phyloP scores from a whole-genome alignment of 2,888 invertebrate species.

The Rhyacophila evoluta region DNA sequence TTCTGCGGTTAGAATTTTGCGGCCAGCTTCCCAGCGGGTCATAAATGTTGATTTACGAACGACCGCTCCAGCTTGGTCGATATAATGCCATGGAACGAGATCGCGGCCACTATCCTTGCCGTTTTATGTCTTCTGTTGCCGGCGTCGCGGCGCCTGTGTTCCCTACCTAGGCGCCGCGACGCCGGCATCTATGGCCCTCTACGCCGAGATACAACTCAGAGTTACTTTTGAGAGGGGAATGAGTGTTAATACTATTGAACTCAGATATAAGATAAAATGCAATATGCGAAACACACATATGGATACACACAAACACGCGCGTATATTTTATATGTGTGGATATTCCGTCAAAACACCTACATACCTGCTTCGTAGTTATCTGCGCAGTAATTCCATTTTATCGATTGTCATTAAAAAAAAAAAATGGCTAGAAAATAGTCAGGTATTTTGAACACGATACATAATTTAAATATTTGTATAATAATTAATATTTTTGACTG shows the following conservation, averaged over 20 bases:
- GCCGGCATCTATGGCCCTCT: slow-evolving; percentile 27
- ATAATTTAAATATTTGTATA: too few relatives aligned
- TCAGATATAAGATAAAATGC: background rate
- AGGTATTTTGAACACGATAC: too few relatives aligned
- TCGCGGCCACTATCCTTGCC: background rate
- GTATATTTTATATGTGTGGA: too few relatives aligned
- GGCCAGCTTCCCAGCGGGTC: slow-evolving; percentile 34
- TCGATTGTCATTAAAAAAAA: too few relatives aligned
- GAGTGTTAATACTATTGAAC: background rate
- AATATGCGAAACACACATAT: too few relatives aligned
- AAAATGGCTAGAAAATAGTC: too few relatives aligned
- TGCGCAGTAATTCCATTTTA: too few relatives aligned
- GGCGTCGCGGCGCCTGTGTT: background rate
- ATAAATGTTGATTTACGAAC: slow-evolving; percentile 44
- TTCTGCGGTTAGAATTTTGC: slow-evolving; percentile 25
- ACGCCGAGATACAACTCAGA: background rate
- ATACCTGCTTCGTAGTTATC: too few relatives aligned
- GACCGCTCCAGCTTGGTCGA: slow-evolving; percentile 35
- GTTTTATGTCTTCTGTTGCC: background rate
- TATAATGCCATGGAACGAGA: slow-evolving; percentile 34
- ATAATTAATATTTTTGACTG: too few relatives aligned
- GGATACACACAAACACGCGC: too few relatives aligned
- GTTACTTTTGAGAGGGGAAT: background rate
- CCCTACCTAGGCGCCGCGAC: background rate
- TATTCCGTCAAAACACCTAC: too few relatives aligned